phyloP scores from a whole-genome alignment of 35 echinoderm and acorn worm species.

The Lytechinus pictus region DNA sequence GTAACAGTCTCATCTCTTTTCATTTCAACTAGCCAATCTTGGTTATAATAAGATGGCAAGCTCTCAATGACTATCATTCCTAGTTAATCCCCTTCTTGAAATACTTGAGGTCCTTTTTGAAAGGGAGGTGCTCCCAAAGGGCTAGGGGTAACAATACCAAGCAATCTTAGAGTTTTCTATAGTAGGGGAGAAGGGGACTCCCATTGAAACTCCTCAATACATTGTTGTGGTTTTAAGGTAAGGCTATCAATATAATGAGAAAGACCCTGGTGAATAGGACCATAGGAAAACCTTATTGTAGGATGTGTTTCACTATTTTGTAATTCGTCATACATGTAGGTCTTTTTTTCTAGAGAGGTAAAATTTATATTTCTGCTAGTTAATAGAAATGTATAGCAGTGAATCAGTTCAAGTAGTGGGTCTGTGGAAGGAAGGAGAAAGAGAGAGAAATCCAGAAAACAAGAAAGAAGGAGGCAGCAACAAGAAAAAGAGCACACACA shows the following conservation, averaged over 20 bases:
- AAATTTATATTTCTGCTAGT: too few relatives aligned
- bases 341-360: too few relatives aligned
- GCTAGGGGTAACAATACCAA: not conserved
- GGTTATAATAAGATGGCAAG: not conserved
- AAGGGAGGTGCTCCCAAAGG: not conserved
- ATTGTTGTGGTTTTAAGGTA: not conserved
- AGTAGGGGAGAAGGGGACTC: not conserved
- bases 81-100: slow-evolving; percentile 23
- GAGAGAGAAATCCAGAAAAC: not conserved
- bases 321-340: not conserved
- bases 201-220: not conserved
- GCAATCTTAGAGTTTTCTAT: not conserved
- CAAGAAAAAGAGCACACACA: not conserved
- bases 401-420: too few relatives aligned
- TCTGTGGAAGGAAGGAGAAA: too few relatives aligned
- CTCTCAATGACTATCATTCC: slow-evolving; percentile 1
- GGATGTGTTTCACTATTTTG: not conserved
- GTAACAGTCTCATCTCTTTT: not conserved
- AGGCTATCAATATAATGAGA: slow-evolving; percentile 19
- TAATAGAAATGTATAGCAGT: not conserved
- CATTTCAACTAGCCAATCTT: not conserved
- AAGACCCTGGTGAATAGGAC: not conserved
- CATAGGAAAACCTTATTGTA: not conserved
- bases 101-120: not conserved
- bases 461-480: not conserved